Percentiles rank a stretch among this genome's conserved stretches.
These are phyloP conservation scores for Cynaeus angustus DNA, from an alignment of 2,888 invertebrate genomes.

Conservation along the genomic window DNA sequence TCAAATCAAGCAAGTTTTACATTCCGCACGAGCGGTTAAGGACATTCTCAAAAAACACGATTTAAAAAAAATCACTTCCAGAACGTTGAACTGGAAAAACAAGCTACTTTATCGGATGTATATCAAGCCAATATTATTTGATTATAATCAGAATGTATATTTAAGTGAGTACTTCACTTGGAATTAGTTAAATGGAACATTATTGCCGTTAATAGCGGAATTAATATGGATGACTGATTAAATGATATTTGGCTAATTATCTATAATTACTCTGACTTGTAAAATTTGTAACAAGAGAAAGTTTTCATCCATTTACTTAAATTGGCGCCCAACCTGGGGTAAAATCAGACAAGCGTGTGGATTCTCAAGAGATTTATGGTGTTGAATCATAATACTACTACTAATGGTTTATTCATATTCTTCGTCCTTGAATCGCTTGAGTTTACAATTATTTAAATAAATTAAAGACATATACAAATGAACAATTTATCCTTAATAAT, in stretches of 20 bases:
- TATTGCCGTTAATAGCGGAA: too few species aligned
- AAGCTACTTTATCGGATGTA: not conserved
- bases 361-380: conserved; percentile 29
- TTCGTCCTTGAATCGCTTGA: conserved; percentile 23
- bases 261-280: not conserved
- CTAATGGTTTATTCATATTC: conserved; percentile 35
- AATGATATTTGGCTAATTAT: not conserved
- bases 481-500: conserved; percentile 20
- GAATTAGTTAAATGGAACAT: too few species aligned
- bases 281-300: not conserved
- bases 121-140: conserved; percentile 1
- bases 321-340: conserved; percentile 17
- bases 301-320: not conserved
- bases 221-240: not conserved
- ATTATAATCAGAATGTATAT: not conserved
- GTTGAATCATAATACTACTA: conserved; percentile 31
- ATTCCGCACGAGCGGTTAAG: conserved; percentile 19
- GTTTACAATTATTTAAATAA: conserved; percentile 35
- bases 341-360: conserved; percentile 19
- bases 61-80: not conserved
- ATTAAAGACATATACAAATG: conserved; percentile 29
- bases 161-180: not conserved
- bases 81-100: conserved; percentile 5
- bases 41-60: conserved; percentile 4
- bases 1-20: conserved; percentile 6